Evolutionary conservation across 2,113 vertebrate genomes (phyloP).

Genomic region (Oenanthe oenanthe): DNA sequence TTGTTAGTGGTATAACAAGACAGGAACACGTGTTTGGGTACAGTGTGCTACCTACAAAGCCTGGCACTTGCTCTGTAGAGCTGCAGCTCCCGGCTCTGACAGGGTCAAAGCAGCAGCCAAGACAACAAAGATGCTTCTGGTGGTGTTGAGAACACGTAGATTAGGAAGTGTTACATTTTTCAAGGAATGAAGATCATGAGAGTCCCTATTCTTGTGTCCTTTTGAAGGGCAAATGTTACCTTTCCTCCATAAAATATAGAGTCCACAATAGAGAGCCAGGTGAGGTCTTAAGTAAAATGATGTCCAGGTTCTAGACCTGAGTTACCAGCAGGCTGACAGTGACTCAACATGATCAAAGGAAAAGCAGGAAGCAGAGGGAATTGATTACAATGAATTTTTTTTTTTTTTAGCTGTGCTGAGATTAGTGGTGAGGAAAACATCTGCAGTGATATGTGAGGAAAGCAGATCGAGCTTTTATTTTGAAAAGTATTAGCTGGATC

Average conservation of each 20-base stretch:
- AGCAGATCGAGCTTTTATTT: slow-evolving; percentile 4
- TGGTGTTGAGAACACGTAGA: not conserved
- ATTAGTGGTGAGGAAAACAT: not conserved
- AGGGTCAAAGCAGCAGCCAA: not conserved
- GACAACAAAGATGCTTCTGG: not conserved
- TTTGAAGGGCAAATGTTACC: not conserved
- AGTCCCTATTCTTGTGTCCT: not conserved
- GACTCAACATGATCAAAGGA: not conserved
- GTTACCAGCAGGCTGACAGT: not conserved
- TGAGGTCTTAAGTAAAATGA: not conserved
- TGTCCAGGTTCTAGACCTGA: not conserved
- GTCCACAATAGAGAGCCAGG: not conserved
- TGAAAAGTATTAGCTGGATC: not conserved
- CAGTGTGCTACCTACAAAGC: not conserved
- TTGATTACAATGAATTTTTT: not conserved
- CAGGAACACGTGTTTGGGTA: slow-evolving; percentile 55
- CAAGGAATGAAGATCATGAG: not conserved
- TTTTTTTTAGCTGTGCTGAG: not conserved
- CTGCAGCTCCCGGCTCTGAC: not conserved
- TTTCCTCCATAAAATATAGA: not conserved
- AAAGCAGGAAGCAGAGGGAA: not conserved
- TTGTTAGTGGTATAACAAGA: slow-evolving; percentile 63
- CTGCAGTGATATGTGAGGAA: not conserved
- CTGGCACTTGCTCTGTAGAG: not conserved
- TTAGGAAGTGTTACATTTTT: not conserved